Evolutionary conservation across 2,888 invertebrate genomes (phyloP), one percentile per base, ranked within the genome.

Genomic region (Lasioglossum zephyrum): DNA sequence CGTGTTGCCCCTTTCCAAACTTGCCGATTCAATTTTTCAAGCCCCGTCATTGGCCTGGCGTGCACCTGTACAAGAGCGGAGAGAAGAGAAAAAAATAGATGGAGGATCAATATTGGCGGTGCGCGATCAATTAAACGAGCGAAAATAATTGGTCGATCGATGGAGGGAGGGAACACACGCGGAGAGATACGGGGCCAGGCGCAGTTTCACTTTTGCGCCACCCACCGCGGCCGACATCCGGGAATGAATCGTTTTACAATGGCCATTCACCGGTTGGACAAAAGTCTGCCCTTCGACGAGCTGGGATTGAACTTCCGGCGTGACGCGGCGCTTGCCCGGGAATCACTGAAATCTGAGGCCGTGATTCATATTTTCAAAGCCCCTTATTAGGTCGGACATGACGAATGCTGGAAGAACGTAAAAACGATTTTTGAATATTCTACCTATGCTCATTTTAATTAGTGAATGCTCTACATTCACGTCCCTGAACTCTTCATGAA

Each of bases 101-200:
- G 18, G 36, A 36, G 39, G 36, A 73, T 73, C 72, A 73, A 81
- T 77, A 77, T 63, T 39, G 81, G 47, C 26, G 13, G 47, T 41
- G 26, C 36, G 39, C 44, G 76, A 77, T 63, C 81, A 76, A 81
- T 81, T 81, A 81, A 77, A 77, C 81, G 11, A 47, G 76, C 53
- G 60, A 72, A 73, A 73, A 81, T 77, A 77, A 77, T 81, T 77
- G 77, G 70, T 77, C 77, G 22, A 39, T 26, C 22, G 81, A 63
- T 36, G 36, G 31, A 6, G 26, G 76, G 57, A 47, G 60, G 22
- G 2, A 11, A 57, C 70, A 60, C 57, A 8, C 53, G 5, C 60
- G 26, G 60, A 5, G 60, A 26, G 60, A 26, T 60, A 60, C 60
- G 60, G 26, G 60, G 4, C 26, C 22, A 22, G 53, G 60, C 60